Base-by-base conservation (phyloP, 2,113 vertebrate genomes). In the Mesembrinibis cayennensis region DNA sequence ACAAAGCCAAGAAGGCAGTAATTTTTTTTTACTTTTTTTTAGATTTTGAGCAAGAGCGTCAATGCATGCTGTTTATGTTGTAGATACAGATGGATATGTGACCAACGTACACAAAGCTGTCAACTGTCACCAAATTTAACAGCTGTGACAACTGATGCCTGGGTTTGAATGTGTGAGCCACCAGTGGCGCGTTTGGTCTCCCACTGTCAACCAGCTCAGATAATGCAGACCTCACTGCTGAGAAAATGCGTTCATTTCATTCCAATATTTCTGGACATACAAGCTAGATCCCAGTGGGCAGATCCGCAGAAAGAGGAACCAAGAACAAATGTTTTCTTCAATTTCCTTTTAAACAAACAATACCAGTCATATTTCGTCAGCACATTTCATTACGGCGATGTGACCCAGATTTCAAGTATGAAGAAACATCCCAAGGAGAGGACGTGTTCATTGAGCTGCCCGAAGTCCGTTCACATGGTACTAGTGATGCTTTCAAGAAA, bases 301-400 rank as follows among this genome's bases (percentile, higher is more conserved):
- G 21, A 44, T 25, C 29, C 49, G 36, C 21, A 10, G 47, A 16
- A 45, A 67, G 11, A 69, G 42, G 42, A 91, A 53, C 47, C 30
- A 20, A 26, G 30, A 65, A 11, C 30, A 66, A 59, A 1, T 10
- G 6, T 30, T 83, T 42, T 12, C 58, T 50, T 40, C 80, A 0
- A 2, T 40, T 70, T 81, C 42, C 50, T 62, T 17, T 38, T 52
- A 73, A 30, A 66, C 45, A 36, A 40, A 18, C 7, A 11, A 13
- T 1, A 18, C 40, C 67, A 62, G 55, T 50, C 55, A 20, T 3
- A 26, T 70, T 40, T 49, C 2, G 1, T 34, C 81, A 71, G 84
- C 78, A 91, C 58, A 3, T 13, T 20, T 55, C 29, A 14, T 1
- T 9, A 13, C 58, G 36, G 77, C 0, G 1, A 15, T 0, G 9